Evolutionary conservation across 2,113 vertebrate species (phyloP), one percentile per base, ranked within the genome.

Genomic region (Scomber scombrus): DNA sequence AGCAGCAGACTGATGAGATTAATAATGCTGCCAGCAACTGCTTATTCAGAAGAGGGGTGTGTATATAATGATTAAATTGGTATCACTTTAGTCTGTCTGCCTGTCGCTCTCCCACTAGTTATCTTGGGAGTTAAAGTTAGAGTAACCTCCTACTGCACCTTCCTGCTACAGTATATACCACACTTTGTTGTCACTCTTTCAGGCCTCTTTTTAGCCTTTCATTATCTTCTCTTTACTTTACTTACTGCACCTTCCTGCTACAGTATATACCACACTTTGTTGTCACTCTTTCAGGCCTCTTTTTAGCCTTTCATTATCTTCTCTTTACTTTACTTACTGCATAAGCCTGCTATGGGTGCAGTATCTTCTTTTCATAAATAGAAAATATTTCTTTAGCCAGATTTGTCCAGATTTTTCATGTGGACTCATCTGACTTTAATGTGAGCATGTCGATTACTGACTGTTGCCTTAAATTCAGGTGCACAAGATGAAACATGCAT

Each of bases 1-100:
- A 81, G 72, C 75, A 81, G 66, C 75, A 75, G 72, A 78, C 74
- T 58, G 61, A 66, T 50, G 46, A 61, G 78, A 82, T 80, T 78
- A 81, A 85, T 82, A 79, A 56, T 60, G 47, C 29, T 54, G 63
- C 46, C 61, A 23, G 55, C 10, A 55, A 64, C 67, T 82, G 71
- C 47, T 84, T 76, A 65, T 78, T 83, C 54, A 85, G 34, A 57
- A 13, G 52, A 80, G 65, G 68, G 18, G 9, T 21, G 47, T 23
- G 15, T 40, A 40, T 67, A 47, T 50, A 71, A 81, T 62, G 52
- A 60, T 29, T 77, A 76, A 58, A 61, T 15, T 64, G 18, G 86
- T 60, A 54, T 81, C n/a, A 23, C 49, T 73, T 61, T 46, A 56
- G 29, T 68, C 13, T 21, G n/a, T 45, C n/a, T 66, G 29, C 67